phyloP scores from a whole-genome alignment of 2,797 vertebrate species.

The Rhynchotus rufescens region DNA sequence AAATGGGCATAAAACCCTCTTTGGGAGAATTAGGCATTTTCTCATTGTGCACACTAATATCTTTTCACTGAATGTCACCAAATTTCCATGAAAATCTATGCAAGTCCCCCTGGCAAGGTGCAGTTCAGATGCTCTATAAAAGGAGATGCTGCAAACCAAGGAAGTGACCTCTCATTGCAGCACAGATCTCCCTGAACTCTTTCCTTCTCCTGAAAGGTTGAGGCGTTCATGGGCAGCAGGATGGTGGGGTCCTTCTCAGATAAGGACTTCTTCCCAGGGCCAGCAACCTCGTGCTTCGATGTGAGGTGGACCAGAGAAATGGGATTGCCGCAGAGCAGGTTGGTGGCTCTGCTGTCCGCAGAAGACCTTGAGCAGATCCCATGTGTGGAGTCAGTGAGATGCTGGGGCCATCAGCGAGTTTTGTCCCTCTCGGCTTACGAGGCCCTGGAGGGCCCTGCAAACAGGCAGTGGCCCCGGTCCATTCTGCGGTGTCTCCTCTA shows the following conservation, averaged over 20 bases:
- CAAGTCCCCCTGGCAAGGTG: conserved; percentile 44
- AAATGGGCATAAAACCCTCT: conserved; percentile 81
- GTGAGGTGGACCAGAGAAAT: background rate
- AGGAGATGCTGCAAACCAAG: background rate
- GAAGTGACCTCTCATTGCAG: background rate
- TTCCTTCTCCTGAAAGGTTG: background rate
- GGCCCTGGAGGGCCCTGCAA: background rate
- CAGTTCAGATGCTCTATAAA: background rate
- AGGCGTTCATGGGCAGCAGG: background rate
- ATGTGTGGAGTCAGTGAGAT: background rate
- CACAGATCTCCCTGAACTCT: background rate
- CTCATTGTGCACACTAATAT: conserved; percentile 78
- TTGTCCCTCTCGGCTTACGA: background rate
- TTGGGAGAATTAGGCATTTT: conserved; percentile 84
- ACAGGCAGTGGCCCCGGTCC: background rate
- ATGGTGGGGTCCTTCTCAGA: background rate
- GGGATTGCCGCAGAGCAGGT: background rate
- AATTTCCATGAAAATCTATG: conserved; percentile 83
- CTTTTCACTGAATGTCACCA: conserved; percentile 77
- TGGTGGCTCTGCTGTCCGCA: conserved; percentile 23
- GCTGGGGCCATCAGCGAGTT: background rate
- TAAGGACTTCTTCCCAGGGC: background rate
- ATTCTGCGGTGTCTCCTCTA: fast-evolving
- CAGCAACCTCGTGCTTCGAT: fast-evolving
- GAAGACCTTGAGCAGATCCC: background rate